phyloP scores from a whole-genome alignment of 1,140 invertebrate species.

The Zaprionus capensis region DNA sequence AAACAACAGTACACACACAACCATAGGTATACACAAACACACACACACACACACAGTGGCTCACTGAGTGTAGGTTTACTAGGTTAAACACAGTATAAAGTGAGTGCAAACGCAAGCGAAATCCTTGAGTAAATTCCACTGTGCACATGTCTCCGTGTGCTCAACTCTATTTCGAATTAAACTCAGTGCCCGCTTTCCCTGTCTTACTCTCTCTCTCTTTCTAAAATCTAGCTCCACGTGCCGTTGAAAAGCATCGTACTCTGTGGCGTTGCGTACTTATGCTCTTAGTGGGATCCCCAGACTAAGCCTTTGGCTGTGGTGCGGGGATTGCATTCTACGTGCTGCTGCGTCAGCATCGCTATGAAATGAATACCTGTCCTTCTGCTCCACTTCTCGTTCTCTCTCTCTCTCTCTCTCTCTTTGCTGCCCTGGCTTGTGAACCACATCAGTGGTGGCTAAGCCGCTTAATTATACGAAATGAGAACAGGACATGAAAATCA shows the following conservation, averaged over 20 bases:
- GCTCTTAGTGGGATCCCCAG: neutral
- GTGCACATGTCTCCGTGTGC: neutral
- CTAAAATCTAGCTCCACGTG: neutral
- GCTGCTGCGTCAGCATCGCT: constrained; percentile 8
- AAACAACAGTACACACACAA: neutral
- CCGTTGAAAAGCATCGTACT: neutral
- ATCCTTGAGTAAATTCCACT: constrained; percentile 31
- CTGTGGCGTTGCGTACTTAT: neutral
- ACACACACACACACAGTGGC: neutral
- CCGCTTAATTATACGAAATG: constrained; percentile 22
- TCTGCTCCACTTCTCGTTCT: no score
- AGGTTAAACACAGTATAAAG: constrained; percentile 16
- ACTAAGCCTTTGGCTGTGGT: constrained; percentile 16
- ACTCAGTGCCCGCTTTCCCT: neutral
- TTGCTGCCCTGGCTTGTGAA: neutral
- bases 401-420: neutral
- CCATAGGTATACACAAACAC: neutral
- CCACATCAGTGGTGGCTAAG: constrained; percentile 9
- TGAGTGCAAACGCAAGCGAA: constrained; percentile 26
- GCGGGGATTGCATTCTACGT: constrained; percentile 18
- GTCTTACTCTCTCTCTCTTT: neutral
- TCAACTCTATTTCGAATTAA: constrained; percentile 3
- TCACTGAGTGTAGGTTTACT: neutral
- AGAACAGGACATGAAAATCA: constrained; percentile 4
- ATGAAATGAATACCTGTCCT: neutral